A percentile compares a stretch with the other conserved stretches of the same genome.
phyloP scores from a whole-genome alignment of 2,888 invertebrate species.

The Therioaphis trifolii region DNA sequence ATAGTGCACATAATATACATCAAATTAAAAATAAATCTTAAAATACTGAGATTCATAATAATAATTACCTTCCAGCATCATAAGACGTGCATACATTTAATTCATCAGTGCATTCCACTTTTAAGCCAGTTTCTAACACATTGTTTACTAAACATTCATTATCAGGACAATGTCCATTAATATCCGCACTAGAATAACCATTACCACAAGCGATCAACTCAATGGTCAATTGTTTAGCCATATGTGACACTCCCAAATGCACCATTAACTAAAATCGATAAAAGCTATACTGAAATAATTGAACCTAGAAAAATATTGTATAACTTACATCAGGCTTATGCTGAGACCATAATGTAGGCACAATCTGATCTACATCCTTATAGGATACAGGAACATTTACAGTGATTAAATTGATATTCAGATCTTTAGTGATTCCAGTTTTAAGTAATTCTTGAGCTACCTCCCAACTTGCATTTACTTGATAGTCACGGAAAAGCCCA shows the following conservation, averaged over 20 bases:
- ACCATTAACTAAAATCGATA: conserved; percentile 75
- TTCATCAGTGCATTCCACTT: conserved; percentile 72
- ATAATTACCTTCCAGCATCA: conserved; percentile 75
- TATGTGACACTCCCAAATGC: conserved; percentile 81
- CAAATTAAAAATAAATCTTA: conserved; percentile 7
- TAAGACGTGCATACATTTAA: conserved; percentile 72
- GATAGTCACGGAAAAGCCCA: conserved; percentile 80
- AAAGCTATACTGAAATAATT: conserved; percentile 44
- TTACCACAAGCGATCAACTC: conserved; percentile 77
- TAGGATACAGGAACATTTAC: conserved; percentile 78
- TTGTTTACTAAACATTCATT: conserved; percentile 71
- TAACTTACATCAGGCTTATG: conserved; percentile 77
- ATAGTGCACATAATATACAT: conserved; percentile 66
- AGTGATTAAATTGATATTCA: conserved; percentile 72
- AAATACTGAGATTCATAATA: background rate
- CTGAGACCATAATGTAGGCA: conserved; percentile 78
- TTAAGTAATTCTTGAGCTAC: conserved; percentile 77
- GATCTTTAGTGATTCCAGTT: conserved; percentile 71
- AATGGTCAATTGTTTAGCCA: conserved; percentile 75
- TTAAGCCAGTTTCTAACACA: conserved; percentile 68
- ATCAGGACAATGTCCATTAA: conserved; percentile 70
- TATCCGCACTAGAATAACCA: conserved; percentile 74
- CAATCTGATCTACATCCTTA: conserved; percentile 74
- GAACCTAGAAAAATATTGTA: conserved; percentile 36
- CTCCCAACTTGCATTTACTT: conserved; percentile 86